A percentile compares a stretch with the other conserved stretches of the same genome.
Conservation (phyloP, 2,888 invertebrate genomes). For the Baronia brevicornis region DNA sequence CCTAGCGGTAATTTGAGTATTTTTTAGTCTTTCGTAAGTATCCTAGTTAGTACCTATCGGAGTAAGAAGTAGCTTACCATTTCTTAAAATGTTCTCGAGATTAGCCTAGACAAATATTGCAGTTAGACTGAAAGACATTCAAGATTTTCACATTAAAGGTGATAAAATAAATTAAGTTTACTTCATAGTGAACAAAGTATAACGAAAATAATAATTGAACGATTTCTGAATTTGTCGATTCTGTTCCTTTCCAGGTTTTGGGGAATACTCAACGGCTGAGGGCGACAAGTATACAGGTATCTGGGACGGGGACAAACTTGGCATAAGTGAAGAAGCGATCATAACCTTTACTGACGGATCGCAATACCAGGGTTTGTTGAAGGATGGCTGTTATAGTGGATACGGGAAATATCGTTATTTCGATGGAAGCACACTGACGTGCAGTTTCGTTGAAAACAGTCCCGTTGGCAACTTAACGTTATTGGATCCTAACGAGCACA, state of each 20-base stretch:
- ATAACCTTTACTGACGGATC: conserved; percentile 64
- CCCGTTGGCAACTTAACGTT: conserved; percentile 58
- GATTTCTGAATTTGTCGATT: conserved; percentile 5
- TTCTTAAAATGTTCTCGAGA: too few species aligned
- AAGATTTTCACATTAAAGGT: too few species aligned
- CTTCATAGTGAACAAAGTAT: too few species aligned
- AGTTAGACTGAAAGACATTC: too few species aligned
- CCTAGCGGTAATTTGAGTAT: too few species aligned
- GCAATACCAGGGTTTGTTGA: conserved; percentile 63
- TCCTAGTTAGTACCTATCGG: too few species aligned
- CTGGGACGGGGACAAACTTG: conserved; percentile 74
- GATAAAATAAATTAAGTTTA: too few species aligned
- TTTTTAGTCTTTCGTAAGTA: too few species aligned
- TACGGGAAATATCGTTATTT: conserved; percentile 67
- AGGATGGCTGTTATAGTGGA: conserved; percentile 65
- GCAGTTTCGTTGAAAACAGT: conserved; percentile 68
- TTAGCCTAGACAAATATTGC: too few species aligned
- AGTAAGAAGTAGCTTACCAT: too few species aligned
- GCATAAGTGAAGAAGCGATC: conserved; percentile 37
- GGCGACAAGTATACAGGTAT: conserved; percentile 72
- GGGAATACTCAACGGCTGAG: conserved; percentile 75
- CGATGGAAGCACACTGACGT: conserved; percentile 59
- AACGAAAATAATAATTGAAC: too few species aligned
- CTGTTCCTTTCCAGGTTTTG: conserved; percentile 45
- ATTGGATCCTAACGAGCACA: conserved; percentile 67